These are phyloP conservation scores for Lucifuga dentata DNA, from an alignment of 2,113 vertebrate genomes.

Conservation along the genomic window DNA sequence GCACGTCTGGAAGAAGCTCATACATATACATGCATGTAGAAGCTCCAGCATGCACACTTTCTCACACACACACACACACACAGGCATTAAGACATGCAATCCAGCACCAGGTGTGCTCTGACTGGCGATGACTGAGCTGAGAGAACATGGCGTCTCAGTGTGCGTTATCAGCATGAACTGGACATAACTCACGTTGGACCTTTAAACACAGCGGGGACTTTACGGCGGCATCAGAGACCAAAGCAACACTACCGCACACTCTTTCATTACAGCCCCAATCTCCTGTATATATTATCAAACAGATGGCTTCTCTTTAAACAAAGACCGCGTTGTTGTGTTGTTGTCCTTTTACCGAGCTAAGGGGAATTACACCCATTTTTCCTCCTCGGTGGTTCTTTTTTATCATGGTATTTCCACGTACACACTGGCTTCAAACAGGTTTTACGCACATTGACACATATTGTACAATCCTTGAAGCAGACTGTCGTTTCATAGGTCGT, in stretches of 20 bases:
- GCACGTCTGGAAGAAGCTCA: neutral
- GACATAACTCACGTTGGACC: conserved; percentile 57
- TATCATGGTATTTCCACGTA: conserved; percentile 33
- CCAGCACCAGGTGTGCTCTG: conserved; percentile 15
- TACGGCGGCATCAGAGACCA: conserved; percentile 40
- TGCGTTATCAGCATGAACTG: conserved; percentile 51
- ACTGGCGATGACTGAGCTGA: conserved; percentile 12
- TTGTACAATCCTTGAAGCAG: conserved; percentile 2
- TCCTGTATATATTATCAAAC: conserved; percentile 73
- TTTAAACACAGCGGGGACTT: conserved; percentile 58
- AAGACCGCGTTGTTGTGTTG: conserved; percentile 39
- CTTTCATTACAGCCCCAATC: conserved; percentile 68
- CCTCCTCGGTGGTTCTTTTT: conserved; percentile 10
- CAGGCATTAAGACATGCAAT: conserved; percentile 3
- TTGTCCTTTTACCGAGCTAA: conserved; percentile 24
- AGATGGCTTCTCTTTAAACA: conserved; percentile 70
- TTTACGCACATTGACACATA: neutral
- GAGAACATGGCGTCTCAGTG: conserved; percentile 33
- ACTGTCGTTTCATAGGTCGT: conserved; percentile 2
- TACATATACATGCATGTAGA: neutral
- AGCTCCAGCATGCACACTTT: neutral
- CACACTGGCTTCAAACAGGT: conserved; percentile 3
- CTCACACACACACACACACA: neutral
- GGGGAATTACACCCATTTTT: conserved; percentile 22
- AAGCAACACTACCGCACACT: conserved; percentile 17